Evolutionary conservation across 1,140 invertebrate species (phyloP), one percentile per base, ranked within the genome.

Genomic region (Penaeus indicus): DNA sequence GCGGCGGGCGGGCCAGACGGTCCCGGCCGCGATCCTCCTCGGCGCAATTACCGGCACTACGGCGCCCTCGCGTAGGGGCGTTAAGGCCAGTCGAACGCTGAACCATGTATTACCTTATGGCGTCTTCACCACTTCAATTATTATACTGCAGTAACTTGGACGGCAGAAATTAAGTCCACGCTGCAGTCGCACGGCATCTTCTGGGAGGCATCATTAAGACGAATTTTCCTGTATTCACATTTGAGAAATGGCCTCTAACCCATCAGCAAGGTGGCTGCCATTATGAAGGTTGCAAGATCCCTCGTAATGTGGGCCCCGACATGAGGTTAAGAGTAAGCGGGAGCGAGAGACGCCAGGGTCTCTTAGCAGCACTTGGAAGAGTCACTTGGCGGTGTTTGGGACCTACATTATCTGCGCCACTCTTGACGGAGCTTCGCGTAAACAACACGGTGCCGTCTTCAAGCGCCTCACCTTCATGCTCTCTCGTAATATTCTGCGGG

Each of bases 101-200:
- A n/a, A 27, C 25, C 19, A 64, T 69, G n/a, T 38, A 32, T 75
- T 27, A 27, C 77, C 62, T 67, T 32, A 25, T 62, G 21, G 38
- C 62, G 42, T n/a, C 62, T 78, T 86, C 38, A 42, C 42, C 63
- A 64, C 85, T 67, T 63, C 38, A 69, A 67, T 86, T 86, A 86
- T 86, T 86, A 86, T 86, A 80, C 85, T 81, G 62, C 85, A 80
- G 77, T 86, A 86, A 86, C 78, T 86, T 60, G 63, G 78, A 25
- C 38, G 38, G 60, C 42, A 80, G 85, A 80, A 86, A 81, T 86
- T 81, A 86, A 86, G 85, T 80, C 77, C 82, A 75, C 72, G 72
- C 42, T 75, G 72, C 72, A 75, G 72, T 75, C 72, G 72, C 42
- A 75, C 72, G 72, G 27, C 72, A 75, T 75, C 72, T 32, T 75